Conservation (phyloP, 2,888 invertebrate species). For the Tortricodes alternella region DNA sequence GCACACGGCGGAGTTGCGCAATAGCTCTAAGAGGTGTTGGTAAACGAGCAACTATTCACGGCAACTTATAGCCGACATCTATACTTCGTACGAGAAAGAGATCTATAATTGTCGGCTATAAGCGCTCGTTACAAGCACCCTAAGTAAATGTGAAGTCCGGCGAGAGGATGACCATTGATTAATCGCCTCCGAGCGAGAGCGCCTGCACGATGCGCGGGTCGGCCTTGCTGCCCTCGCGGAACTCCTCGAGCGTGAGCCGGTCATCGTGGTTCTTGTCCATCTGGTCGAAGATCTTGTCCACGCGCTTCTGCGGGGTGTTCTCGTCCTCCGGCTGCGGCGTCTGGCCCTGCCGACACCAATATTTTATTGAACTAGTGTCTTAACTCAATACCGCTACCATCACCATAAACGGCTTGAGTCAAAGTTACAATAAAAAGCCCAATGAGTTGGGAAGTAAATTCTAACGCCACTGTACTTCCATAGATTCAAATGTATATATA, state of each 20-base stretch:
- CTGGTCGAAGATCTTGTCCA: conserved; percentile 99
- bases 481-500: no score
- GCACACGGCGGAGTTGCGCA: conserved; percentile 46
- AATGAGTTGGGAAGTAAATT: no score
- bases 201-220: conserved; percentile 99
- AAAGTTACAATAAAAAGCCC: no score
- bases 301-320: conserved; percentile 96
- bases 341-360: conserved; percentile 87
- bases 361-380: background rate
- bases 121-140: no score
- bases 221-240: conserved; percentile 98
- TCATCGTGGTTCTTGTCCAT: conserved; percentile 99
- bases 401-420: no score
- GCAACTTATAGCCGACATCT: no score
- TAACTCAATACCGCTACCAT: background rate
- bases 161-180: conserved; percentile 80
- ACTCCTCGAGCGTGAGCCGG: conserved; percentile 96
- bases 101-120: no score
- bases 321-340: conserved; percentile 94
- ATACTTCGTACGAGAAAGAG: no score
- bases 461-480: no score
- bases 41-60: no score
- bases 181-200: conserved; percentile 91
- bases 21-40: no score
- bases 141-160: conserved; percentile 77